A percentile compares a stretch with the other conserved stretches of the same genome.
Conservation (phyloP, 2,797 vertebrate species). For the Aphelocoma californica region DNA sequence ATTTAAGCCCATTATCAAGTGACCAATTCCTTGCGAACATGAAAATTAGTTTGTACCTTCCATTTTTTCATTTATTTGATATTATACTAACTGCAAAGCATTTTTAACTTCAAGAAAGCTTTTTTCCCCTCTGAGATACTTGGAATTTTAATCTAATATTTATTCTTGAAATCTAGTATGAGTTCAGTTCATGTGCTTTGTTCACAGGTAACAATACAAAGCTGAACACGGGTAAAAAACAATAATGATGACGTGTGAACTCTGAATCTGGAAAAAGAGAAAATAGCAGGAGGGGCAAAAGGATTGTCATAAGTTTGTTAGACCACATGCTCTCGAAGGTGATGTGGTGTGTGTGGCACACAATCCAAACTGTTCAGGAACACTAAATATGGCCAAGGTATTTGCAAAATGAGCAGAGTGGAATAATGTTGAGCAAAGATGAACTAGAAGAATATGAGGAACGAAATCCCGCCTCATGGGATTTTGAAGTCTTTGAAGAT, state of each 20-base stretch:
- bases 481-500: not conserved
- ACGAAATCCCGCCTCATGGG: not conserved
- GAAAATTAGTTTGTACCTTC: not conserved
- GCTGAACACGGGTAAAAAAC: not conserved
- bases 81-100: not conserved
- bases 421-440: not conserved
- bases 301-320: not conserved
- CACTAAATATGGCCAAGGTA: not conserved
- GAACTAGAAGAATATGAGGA: not conserved
- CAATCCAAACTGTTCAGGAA: not conserved
- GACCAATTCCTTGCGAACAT: not conserved
- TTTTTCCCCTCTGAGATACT: not conserved
- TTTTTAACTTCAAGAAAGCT: not conserved
- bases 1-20: not conserved
- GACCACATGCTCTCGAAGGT: not conserved
- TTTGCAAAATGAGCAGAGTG: not conserved
- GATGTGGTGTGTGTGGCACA: not conserved
- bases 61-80: not conserved
- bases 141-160: not conserved
- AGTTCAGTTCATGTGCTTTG: not conserved
- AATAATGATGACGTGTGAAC: accelerated
- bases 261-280: not conserved
- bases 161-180: not conserved
- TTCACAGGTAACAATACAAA: not conserved
- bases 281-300: not conserved